A percentile compares a stretch with the other conserved stretches of the same genome.
These are phyloP conservation scores for Poeciliopsis retropinna DNA, from an alignment of 2,113 vertebrate genomes.

Conservation along the genomic window DNA sequence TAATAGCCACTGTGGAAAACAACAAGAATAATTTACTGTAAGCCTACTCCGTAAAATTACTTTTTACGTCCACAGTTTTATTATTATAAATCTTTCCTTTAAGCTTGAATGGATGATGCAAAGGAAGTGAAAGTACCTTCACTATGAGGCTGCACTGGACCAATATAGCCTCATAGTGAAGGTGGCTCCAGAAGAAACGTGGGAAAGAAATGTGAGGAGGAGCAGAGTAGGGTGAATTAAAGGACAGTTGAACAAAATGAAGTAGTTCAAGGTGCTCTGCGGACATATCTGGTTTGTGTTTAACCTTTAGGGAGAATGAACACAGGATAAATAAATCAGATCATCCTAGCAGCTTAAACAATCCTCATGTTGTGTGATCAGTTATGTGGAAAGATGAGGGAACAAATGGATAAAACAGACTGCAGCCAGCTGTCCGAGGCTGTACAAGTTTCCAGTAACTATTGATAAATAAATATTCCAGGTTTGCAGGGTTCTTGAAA, in stretches of 20 bases:
- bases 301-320: not conserved
- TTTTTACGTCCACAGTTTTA: not conserved
- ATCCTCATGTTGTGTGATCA: not conserved
- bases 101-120: not conserved
- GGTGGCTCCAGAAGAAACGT: not conserved
- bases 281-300: conserved; percentile 13
- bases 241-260: not conserved
- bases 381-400: not conserved
- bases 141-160: too few species aligned
- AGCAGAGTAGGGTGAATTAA: not conserved
- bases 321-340: not conserved
- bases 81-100: not conserved
- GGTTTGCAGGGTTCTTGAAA: too few species aligned
- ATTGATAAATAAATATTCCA: too few species aligned
- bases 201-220: not conserved
- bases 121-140: not conserved
- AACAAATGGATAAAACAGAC: not conserved
- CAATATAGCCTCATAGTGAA: not conserved
- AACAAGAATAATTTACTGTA: not conserved
- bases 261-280: not conserved
- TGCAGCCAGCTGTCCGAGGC: not conserved
- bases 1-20: not conserved
- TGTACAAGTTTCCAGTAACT: too few species aligned
- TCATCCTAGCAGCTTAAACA: not conserved
- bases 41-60: not conserved